These are phyloP conservation scores for Grammomys surdaster DNA, from an alignment of 2,113 vertebrate species.

Conservation along the genomic window DNA sequence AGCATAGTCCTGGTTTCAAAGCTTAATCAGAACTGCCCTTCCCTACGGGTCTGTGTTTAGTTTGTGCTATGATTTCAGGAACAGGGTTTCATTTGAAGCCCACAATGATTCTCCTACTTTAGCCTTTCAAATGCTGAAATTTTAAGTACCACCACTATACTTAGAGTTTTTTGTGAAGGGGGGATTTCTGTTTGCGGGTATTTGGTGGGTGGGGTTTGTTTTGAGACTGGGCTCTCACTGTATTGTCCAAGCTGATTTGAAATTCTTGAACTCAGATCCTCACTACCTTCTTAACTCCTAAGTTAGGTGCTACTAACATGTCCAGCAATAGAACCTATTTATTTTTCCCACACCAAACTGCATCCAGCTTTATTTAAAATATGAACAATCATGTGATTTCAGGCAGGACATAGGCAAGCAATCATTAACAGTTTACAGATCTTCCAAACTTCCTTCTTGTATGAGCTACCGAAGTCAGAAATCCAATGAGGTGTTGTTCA, in stretches of 20 bases:
- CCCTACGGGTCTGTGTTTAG: neutral
- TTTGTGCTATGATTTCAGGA: neutral
- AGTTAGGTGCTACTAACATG: neutral
- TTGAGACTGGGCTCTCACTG: neutral
- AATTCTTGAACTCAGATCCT: neutral
- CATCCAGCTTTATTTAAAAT: neutral
- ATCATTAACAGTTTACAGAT: neutral
- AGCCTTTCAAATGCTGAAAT: neutral
- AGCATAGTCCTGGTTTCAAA: constrained; percentile 31
- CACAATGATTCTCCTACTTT: neutral
- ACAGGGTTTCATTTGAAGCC: neutral
- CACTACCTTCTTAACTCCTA: neutral
- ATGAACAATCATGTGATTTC: neutral
- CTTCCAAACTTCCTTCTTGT: neutral
- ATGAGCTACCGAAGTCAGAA: neutral
- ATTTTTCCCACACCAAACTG: neutral
- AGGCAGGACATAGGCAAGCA: neutral
- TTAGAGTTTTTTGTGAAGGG: neutral
- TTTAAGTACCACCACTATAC: neutral
- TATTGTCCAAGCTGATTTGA: neutral
- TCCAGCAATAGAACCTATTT: neutral
- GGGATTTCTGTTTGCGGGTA: neutral
- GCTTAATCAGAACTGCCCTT: neutral
- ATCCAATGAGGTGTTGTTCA: neutral
- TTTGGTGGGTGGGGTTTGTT: neutral